Evolutionary conservation across 1,140 invertebrate species (phyloP).

Genomic region (Heliconius himera): DNA sequence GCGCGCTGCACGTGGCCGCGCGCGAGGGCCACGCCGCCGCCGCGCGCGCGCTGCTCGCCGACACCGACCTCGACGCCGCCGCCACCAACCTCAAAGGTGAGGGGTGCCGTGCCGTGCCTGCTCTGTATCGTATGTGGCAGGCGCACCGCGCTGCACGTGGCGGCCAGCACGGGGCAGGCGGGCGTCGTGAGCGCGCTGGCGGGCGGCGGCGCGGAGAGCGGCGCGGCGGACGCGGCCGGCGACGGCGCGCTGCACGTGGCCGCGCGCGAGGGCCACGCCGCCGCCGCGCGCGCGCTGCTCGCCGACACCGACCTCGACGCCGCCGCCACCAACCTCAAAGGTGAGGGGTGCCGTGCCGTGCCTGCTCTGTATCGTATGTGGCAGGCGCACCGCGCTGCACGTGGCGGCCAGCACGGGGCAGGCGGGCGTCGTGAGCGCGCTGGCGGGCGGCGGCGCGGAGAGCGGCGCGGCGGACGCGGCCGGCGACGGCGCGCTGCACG

Average conservation of each 20-base stretch:
- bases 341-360: too few species aligned
- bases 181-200: slow-evolving; percentile 86
- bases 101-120: too few species aligned
- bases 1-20: slow-evolving; percentile 95
- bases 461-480: slow-evolving; percentile 93
- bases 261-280: slow-evolving; percentile 91
- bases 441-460: slow-evolving; percentile 87
- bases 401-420: slow-evolving; percentile 90
- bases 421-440: slow-evolving; percentile 88
- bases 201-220: slow-evolving; percentile 90
- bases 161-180: slow-evolving; percentile 89
- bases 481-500: slow-evolving; percentile 95
- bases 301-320: slow-evolving; percentile 91
- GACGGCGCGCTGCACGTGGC: slow-evolving; percentile 97
- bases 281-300: slow-evolving; percentile 90
- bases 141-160: slow-evolving; percentile 93
- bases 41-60: slow-evolving; percentile 90
- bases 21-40: slow-evolving; percentile 91
- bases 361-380: too few species aligned
- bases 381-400: slow-evolving; percentile 92
- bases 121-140: too few species aligned
- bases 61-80: slow-evolving; percentile 91
- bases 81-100: slow-evolving; percentile 90
- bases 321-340: slow-evolving; percentile 91
- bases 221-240: slow-evolving; percentile 91